Percentiles rank a stretch among this genome's conserved stretches.
phyloP scores from a whole-genome alignment of 2,113 vertebrate genomes.

The Todiramphus chloris region DNA sequence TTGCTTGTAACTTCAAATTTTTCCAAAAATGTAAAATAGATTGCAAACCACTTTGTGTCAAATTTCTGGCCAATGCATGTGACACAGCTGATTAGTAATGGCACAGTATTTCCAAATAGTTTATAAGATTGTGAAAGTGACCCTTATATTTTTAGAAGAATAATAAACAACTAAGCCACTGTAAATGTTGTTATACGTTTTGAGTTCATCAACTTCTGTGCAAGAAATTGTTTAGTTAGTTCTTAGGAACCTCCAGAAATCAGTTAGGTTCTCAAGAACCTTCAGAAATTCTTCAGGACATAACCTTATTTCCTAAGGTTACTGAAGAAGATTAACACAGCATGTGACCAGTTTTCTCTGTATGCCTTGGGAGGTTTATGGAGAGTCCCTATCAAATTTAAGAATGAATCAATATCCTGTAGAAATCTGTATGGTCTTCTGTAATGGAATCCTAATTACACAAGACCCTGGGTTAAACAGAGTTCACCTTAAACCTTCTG shows the following conservation, averaged over 20 bases:
- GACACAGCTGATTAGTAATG: not conserved
- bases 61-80: not conserved
- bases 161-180: not conserved
- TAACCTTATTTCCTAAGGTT: not conserved
- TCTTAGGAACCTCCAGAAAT: no score
- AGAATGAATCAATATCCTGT: conserved; percentile 10
- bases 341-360: rapidly evolving
- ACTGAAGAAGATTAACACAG: not conserved
- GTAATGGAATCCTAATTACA: not conserved
- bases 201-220: not conserved
- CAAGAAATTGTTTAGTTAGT: not conserved
- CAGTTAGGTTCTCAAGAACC: no score
- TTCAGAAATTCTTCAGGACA: no score
- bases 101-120: not conserved
- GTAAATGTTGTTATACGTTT: not conserved
- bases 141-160: not conserved
- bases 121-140: not conserved
- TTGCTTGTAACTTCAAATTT: not conserved
- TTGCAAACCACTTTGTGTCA: not conserved
- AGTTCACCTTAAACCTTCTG: not conserved
- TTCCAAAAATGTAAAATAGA: not conserved
- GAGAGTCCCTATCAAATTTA: not conserved
- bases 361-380: not conserved
- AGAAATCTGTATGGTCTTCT: not conserved
- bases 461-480: not conserved